Conservation (phyloP, 1,140 invertebrate species). For the Venturia canescens region DNA sequence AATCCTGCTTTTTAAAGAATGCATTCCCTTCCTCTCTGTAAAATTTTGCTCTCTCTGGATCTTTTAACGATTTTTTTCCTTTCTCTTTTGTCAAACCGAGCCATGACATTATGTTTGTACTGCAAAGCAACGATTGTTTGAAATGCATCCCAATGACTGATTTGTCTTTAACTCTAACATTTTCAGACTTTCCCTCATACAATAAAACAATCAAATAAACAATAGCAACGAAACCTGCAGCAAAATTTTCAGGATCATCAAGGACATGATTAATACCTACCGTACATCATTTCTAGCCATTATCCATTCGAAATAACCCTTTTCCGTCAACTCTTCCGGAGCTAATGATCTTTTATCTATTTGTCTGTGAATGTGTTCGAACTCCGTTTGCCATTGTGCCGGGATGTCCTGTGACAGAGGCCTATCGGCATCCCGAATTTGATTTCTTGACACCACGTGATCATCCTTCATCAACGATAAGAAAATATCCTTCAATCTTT, state of each 20-base stretch:
- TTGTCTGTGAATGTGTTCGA: not conserved
- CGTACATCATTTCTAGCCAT: not conserved
- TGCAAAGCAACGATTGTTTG: not conserved
- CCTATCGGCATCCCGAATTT: too few relatives aligned
- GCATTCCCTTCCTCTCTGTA: conserved; percentile 68
- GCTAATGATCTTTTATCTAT: not conserved
- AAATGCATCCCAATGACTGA: not conserved
- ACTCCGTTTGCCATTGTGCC: not conserved
- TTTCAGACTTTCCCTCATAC: too few relatives aligned
- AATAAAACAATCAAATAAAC: too few relatives aligned
- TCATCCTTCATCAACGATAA: too few relatives aligned
- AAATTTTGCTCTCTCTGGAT: conserved; percentile 56
- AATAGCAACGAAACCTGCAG: too few relatives aligned
- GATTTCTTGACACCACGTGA: too few relatives aligned
- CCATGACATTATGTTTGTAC: conserved; percentile 3
- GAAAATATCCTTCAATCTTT: too few relatives aligned
- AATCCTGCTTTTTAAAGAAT: conserved; percentile 69
- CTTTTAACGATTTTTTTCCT: not conserved
- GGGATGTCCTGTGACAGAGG: too few relatives aligned
- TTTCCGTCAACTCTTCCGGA: not conserved
- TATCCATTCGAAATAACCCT: conserved; percentile 24
- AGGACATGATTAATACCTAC: not conserved
- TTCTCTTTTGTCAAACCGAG: not conserved
- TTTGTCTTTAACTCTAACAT: too few relatives aligned
- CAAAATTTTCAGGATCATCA: too few relatives aligned